phyloP scores from a whole-genome alignment of 2,113 vertebrate genomes.

The Pongo pygmaeus region DNA sequence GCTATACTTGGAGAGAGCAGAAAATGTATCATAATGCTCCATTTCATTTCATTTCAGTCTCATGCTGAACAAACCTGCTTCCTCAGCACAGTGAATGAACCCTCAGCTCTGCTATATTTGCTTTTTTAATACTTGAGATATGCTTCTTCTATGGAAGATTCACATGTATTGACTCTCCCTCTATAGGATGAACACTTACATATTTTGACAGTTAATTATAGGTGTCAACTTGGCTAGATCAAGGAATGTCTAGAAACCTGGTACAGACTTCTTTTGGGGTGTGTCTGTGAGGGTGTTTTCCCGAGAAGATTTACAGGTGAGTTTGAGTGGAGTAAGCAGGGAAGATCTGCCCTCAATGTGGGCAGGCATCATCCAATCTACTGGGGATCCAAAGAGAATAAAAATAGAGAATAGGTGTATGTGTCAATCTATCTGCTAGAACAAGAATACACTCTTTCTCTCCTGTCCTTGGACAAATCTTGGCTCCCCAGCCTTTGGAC shows the following conservation, averaged over 20 bases:
- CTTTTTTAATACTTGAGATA: background rate
- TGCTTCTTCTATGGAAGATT: background rate
- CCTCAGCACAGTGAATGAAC: background rate
- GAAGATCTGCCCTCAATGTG: background rate
- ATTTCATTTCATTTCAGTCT: background rate
- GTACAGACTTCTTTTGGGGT: background rate
- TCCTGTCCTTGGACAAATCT: background rate
- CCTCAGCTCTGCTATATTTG: background rate
- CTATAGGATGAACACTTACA: background rate
- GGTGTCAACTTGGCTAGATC: background rate
- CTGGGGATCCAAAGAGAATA: background rate
- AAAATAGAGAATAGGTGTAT: background rate
- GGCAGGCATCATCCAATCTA: background rate
- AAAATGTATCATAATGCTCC: background rate
- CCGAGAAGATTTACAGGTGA: background rate
- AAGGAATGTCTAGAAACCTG: background rate
- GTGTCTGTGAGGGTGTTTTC: background rate
- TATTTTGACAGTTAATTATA: background rate
- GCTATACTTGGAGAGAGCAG: background rate
- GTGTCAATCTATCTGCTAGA: background rate
- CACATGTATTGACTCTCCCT: background rate
- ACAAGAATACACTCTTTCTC: background rate
- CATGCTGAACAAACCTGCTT: background rate
- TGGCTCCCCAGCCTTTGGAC: background rate
- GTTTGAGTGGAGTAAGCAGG: background rate